These are phyloP conservation scores for Zosterops pallidus DNA, from an alignment of 2,113 vertebrate genomes.

Conservation along the genomic window DNA sequence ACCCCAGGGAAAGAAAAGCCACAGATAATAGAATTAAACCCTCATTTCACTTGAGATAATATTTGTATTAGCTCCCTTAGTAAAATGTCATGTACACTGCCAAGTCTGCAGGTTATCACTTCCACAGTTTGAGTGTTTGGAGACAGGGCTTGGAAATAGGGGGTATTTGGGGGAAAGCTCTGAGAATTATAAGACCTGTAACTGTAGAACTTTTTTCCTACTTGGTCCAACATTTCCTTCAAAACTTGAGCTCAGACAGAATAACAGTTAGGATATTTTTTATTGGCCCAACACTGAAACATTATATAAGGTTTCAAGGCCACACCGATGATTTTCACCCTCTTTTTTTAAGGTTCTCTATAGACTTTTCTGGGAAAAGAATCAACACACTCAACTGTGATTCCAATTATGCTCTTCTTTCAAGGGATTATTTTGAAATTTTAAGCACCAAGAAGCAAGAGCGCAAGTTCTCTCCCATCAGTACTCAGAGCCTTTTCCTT, in stretches of 20 bases:
- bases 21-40: constrained; percentile 88
- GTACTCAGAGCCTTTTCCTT: constrained; percentile 2
- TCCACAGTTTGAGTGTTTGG: constrained; percentile 58
- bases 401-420: constrained; percentile 26
- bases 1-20: constrained; percentile 80
- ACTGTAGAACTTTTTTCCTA: constrained; percentile 55
- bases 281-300: constrained; percentile 58
- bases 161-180: constrained; percentile 59
- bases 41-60: constrained; percentile 81
- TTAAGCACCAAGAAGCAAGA: constrained; percentile 13
- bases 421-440: constrained; percentile 20
- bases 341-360: constrained; percentile 12
- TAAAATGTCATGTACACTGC: constrained; percentile 72
- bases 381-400: constrained; percentile 12
- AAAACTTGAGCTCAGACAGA: constrained; percentile 55
- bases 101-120: constrained; percentile 73
- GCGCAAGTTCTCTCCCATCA: neutral
- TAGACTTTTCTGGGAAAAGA: constrained; percentile 24
- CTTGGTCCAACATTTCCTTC: constrained; percentile 46
- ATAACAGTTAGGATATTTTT: constrained; percentile 55
- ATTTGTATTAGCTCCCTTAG: constrained; percentile 83
- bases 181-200: constrained; percentile 57
- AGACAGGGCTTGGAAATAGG: constrained; percentile 63
- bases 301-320: constrained; percentile 67
- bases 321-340: constrained; percentile 26